Evolutionary conservation across 1,140 invertebrate genomes (phyloP), one percentile per base, ranked within the genome.

Genomic region (Phortica variegata): DNA sequence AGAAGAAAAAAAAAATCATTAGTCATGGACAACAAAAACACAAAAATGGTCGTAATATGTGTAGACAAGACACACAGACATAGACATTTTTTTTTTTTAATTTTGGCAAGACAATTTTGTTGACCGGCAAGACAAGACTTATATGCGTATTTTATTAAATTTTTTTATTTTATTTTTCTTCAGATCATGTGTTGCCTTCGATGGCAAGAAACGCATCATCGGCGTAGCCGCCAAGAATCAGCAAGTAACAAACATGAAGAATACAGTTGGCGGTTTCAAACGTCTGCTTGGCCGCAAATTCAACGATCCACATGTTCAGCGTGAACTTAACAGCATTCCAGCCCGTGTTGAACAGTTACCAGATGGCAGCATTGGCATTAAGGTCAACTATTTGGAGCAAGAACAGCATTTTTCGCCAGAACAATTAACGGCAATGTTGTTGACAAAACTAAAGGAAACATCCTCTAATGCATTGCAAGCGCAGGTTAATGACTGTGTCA

Each of bases 201-300:
- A 89, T 69, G 86, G 86, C 31, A 94, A 91, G 69, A 94, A 89
- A 61, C 85, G 97, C 60, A 88, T 92, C 59, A 83, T 99, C 65
- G 97, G 97, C 31, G 93, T 95, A 15, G 91, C 93, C 34, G 96
- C 96, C 19, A 97, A 97, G 77, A 97, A 97, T 75, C 94, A 98
- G 75, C 87, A 90, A 78, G 87, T 97, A 10, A 97, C 93, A 55
- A 99, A 99, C 75, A 87, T 97, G 82, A 95, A 93, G 76, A 99
- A 97, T 75, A 98, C 97, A 46, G 84, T 98, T 42, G 87, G 87
- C 80, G 89, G 89, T 41, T 95, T 98, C 72, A 98, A 97, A 79
- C 83, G 91, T 65, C 78, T 98, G 19, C 77, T 99, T 56, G 97
- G 95, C 33, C 80, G 90, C 58, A 87, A 87, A 70, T 93, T 85